A percentile compares a stretch with the other conserved stretches of the same genome.
These are phyloP conservation scores for Drosophila chauvacae DNA, from an alignment of 1,140 invertebrate genomes.

Conservation along the genomic window DNA sequence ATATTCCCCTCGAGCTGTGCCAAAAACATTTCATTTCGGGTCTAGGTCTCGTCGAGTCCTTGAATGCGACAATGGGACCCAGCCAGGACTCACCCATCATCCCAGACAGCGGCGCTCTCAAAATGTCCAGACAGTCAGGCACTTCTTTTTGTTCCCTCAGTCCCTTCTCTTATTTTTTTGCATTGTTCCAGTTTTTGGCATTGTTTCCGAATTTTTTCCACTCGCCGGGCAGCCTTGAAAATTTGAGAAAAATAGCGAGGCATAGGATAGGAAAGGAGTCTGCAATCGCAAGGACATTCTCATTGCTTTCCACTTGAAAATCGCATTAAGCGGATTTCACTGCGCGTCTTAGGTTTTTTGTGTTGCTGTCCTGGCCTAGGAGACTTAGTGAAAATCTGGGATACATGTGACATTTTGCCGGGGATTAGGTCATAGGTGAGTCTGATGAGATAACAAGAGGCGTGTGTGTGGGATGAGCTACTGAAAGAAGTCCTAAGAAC, in stretches of 20 bases:
- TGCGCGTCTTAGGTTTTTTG: constrained; percentile 47
- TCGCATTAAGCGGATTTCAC: constrained; percentile 71
- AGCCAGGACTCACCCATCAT: constrained; percentile 36
- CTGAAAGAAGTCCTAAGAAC: constrained; percentile 8
- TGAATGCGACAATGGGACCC: constrained; percentile 59
- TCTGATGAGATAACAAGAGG: constrained; percentile 41
- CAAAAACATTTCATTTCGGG: constrained; percentile 62
- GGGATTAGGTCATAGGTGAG: constrained; percentile 61
- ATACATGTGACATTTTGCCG: constrained; percentile 50
- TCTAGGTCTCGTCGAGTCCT: constrained; percentile 47
- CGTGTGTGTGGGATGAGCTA: constrained; percentile 41
- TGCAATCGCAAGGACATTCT: constrained; percentile 35
- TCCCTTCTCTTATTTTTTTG: constrained; percentile 26
- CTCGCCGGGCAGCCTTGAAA: constrained; percentile 63
- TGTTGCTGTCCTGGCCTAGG: neutral
- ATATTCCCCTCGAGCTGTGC: constrained; percentile 52
- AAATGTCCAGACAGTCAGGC: constrained; percentile 68
- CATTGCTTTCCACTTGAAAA: constrained; percentile 77
- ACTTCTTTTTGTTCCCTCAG: constrained; percentile 54
- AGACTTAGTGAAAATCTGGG: constrained; percentile 21
- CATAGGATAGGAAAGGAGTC: constrained; percentile 22
- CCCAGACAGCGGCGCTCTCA: constrained; percentile 50
- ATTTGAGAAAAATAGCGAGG: constrained; percentile 32
- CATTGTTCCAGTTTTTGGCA: constrained; percentile 68
- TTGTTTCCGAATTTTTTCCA: constrained; percentile 52